Conservation (phyloP, 1,140 invertebrate genomes). For the Lutraria rhynchaena region DNA sequence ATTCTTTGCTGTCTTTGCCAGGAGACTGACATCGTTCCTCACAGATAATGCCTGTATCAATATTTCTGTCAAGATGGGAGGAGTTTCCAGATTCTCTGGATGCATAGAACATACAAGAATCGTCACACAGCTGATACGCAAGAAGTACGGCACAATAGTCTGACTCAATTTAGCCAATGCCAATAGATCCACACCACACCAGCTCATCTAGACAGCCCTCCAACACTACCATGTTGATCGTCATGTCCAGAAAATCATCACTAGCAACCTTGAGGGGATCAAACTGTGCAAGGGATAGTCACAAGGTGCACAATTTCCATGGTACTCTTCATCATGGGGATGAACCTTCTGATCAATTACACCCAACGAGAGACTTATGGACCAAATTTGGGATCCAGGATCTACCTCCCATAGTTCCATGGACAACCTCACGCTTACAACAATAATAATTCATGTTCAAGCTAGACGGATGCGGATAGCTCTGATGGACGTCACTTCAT, state of each 20-base stretch:
- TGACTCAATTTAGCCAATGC: too few relatives aligned
- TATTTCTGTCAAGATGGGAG: not conserved
- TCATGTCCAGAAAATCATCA: conserved; percentile 27
- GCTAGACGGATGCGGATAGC: conserved; percentile 47
- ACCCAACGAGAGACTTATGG: not conserved
- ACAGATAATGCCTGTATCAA: not conserved
- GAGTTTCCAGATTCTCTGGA: not conserved
- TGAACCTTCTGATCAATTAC: conserved; percentile 32
- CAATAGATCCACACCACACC: conserved; percentile 8
- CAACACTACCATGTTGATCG: conserved; percentile 22
- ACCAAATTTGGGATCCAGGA: not conserved
- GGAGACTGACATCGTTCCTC: conserved; percentile 34
- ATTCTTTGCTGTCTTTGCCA: conserved; percentile 36
- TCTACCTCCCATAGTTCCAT: conserved; percentile 4
- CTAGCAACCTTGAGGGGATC: conserved; percentile 12
- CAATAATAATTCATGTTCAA: not conserved
- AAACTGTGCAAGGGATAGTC: conserved; percentile 3
- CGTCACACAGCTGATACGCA: not conserved
- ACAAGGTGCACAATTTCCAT: conserved; percentile 20
- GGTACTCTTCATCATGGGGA: not conserved
- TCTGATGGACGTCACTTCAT: conserved; percentile 35
- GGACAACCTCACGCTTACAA: conserved; percentile 25
- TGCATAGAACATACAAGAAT: not conserved
- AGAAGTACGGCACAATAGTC: too few relatives aligned
- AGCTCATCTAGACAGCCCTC: conserved; percentile 42